Evolutionary conservation across 2,113 vertebrate genomes (phyloP), one percentile per base, ranked within the genome.

Genomic region (Dipodomys stephensi): DNA sequence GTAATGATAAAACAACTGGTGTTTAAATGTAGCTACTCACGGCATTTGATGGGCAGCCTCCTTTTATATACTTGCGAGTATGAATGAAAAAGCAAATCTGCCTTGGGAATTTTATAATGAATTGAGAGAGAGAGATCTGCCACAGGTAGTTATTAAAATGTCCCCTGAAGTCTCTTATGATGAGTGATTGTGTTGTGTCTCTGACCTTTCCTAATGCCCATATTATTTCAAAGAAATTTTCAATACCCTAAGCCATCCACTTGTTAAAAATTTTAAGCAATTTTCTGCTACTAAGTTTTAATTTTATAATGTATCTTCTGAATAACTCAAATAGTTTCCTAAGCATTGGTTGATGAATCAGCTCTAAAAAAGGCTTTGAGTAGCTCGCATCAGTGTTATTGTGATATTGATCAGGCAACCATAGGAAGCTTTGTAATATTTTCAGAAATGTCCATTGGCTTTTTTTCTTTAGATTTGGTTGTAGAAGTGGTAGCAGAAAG

Each of bases 81-180:
- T 92, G 96, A 95, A 93, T 96, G 96, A 96, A 79, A 95, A 95
- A 85, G 80, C 60, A 81, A 93, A 85, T 92, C 84, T 95, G 79
- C 81, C 93, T 91, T 94, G 96, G 96, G 96, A 95, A 96, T 95
- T 95, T 95, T 88, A 83, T 96, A 96, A 93, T 97, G 96, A 96
- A 90, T 96, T 39, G 39, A 39, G 88, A 86, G 85, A 93, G 96
- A 94, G 89, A 92, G 82, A 88, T 93, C 94, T 96, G 93, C 97
- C 93, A 95, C 91, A 96, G 96, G 96, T 95, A 93, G 94, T 97
- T 97, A 96, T 97, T 97, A 97, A 97, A 96, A 96, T 10, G 57
- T 96, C 94, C 97, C 97, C 96, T 96, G 92, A 95, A 96, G 97
- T 95, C 90, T 96, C 95, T 94, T 88, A 90, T 93, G 94, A 92